Conservation (phyloP, 2,113 vertebrate species). For the Percopsis transmontana region DNA sequence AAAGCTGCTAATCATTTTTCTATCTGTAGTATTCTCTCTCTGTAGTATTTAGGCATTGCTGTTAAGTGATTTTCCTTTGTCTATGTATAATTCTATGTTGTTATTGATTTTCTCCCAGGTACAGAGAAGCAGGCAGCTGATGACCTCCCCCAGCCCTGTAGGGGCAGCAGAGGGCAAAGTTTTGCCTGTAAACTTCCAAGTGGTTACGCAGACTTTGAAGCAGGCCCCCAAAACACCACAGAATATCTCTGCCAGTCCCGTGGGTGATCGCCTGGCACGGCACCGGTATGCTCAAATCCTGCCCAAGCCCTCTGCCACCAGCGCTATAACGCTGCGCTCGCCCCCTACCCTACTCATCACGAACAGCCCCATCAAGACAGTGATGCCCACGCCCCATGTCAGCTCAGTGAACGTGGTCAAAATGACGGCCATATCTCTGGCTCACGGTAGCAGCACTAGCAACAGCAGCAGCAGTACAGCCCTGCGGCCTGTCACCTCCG, state of each 20-base stretch:
- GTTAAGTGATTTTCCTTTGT: background rate
- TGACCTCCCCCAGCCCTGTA: conserved; percentile 94
- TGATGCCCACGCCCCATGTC: conserved; percentile 91
- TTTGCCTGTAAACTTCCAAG: conserved; percentile 93
- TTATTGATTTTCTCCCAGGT: conserved; percentile 81
- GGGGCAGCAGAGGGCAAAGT: conserved; percentile 92
- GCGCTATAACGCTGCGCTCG: conserved; percentile 93
- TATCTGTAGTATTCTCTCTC: background rate
- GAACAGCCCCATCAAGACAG: conserved; percentile 97
- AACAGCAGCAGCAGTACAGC: conserved; percentile 71
- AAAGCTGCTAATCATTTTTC: background rate
- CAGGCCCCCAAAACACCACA: conserved; percentile 94
- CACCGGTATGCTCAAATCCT: conserved; percentile 96
- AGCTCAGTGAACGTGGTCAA: conserved; percentile 96
- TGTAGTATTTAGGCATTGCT: background rate
- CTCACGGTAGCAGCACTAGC: conserved; percentile 79
- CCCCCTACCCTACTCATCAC: conserved; percentile 95
- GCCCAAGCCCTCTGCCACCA: conserved; percentile 93
- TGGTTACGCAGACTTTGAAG: conserved; percentile 94
- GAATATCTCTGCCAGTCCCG: conserved; percentile 92
- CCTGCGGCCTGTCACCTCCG: conserved; percentile 79
- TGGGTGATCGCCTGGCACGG: conserved; percentile 91
- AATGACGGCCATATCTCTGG: conserved; percentile 96
- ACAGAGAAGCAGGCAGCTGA: conserved; percentile 89
- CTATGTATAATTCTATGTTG: conserved; percentile 77